phyloP scores from a whole-genome alignment of 1,140 invertebrate species.

The Leptoteleia sp. region DNA sequence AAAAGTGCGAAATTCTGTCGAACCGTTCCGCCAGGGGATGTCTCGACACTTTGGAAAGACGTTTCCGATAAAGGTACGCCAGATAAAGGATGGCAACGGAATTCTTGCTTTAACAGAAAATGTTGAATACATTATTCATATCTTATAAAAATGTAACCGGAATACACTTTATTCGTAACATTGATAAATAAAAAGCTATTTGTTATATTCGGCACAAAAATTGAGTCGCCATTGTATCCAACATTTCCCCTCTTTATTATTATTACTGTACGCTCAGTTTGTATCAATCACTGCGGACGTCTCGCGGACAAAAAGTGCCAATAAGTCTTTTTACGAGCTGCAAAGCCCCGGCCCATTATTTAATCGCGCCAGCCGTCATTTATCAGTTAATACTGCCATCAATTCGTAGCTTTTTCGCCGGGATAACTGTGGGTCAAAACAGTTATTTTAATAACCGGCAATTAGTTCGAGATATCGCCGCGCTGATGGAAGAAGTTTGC shows the following conservation, averaged over 20 bases:
- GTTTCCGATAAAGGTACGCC: conserved; percentile 46
- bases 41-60: conserved; percentile 52
- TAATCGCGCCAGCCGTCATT: conserved; percentile 1
- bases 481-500: conserved; percentile 10
- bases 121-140: conserved; percentile 53
- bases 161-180: conserved; percentile 30
- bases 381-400: background rate
- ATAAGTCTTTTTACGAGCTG: conserved; percentile 10
- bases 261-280: too few species aligned
- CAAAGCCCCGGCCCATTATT: conserved; percentile 2
- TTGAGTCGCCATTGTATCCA: background rate
- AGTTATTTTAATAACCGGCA: conserved; percentile 9
- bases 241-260: too few species aligned
- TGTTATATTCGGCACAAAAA: conserved; percentile 1
- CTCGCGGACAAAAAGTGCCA: background rate
- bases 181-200: conserved; percentile 31
- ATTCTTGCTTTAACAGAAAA: conserved; percentile 51
- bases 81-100: conserved; percentile 41
- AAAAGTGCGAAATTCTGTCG: conserved; percentile 34
- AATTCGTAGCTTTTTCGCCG: background rate
- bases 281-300: too few species aligned
- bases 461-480: background rate
- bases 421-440: too few species aligned
- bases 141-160: conserved; percentile 29
- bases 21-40: conserved; percentile 18